Percentiles rank a stretch among this genome's conserved stretches.
Evolutionary conservation across 2,888 invertebrate genomes (phyloP).

Genomic region (Phragmatobia fuliginosa): DNA sequence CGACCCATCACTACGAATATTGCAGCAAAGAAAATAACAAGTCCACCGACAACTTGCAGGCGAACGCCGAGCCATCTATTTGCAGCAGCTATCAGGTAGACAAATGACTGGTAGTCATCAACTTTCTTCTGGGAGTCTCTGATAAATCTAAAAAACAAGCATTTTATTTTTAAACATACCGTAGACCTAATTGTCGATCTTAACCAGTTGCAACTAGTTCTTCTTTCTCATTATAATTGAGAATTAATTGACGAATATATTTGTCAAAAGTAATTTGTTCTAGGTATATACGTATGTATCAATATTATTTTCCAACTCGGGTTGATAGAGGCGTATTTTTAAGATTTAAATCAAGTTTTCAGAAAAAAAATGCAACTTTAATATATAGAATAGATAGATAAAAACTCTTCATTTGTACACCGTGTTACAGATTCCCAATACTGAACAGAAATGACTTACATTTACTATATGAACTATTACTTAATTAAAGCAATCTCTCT

Average conservation of each 20-base stretch:
- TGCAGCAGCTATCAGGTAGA: constrained; percentile 96
- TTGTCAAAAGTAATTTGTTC: background rate
- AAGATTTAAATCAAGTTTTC: too few species aligned
- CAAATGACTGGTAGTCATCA: constrained; percentile 96
- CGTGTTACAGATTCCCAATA: too few species aligned
- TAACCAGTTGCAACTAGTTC: background rate
- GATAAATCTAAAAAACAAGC: constrained; percentile 89
- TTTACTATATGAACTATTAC: too few species aligned
- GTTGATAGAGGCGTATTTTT: background rate
- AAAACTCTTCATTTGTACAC: too few species aligned
- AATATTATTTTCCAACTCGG: background rate
- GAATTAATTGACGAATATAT: background rate
- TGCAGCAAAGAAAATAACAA: constrained; percentile 97
- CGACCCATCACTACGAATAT: constrained; percentile 95
- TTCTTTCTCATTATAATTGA: background rate
- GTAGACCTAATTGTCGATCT: background rate
- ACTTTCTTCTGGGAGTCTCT: constrained; percentile 95
- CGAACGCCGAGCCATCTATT: constrained; percentile 98
- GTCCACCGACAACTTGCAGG: constrained; percentile 98
- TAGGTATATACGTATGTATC: background rate
- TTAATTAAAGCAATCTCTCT: too few species aligned
- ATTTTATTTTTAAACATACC: background rate
- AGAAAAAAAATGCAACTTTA: too few species aligned
- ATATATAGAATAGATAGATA: too few species aligned
- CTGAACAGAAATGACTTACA: too few species aligned